These are phyloP conservation scores for Cetonia aurata DNA, from an alignment of 2,888 invertebrate species.

Conservation along the genomic window DNA sequence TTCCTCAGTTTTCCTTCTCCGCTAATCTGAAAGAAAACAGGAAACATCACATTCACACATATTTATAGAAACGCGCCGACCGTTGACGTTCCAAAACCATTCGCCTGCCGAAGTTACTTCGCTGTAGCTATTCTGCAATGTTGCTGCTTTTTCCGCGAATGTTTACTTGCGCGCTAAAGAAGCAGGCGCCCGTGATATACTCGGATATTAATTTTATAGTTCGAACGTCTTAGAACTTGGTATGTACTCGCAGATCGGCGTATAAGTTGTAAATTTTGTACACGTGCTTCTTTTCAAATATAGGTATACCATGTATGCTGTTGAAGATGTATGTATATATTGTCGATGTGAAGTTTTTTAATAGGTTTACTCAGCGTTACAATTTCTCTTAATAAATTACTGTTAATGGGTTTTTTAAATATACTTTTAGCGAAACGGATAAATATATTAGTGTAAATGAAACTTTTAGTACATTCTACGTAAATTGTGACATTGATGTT, in stretches of 20 bases:
- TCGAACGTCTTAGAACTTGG: slow-evolving; percentile 15
- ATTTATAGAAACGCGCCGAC: slow-evolving; percentile 36
- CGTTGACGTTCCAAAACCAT: slow-evolving; percentile 30
- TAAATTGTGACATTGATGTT: slow-evolving; percentile 1
- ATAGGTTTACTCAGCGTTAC: slow-evolving; percentile 14
- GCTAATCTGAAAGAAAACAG: slow-evolving; percentile 39
- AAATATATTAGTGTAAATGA: slow-evolving; percentile 13
- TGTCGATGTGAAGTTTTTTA: slow-evolving; percentile 1
- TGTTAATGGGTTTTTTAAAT: slow-evolving; percentile 15
- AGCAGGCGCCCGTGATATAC: background rate
- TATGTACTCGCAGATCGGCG: slow-evolving; percentile 21
- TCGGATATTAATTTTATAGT: slow-evolving; percentile 28
- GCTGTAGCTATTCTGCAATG: slow-evolving; percentile 10
- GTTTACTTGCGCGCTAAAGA: slow-evolving; percentile 3
- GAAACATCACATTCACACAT: slow-evolving; percentile 39
- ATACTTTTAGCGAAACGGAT: background rate
- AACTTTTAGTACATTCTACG: slow-evolving; percentile 2
- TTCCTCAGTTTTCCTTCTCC: slow-evolving; percentile 37
- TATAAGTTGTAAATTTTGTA: slow-evolving; percentile 13
- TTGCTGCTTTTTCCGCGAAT: slow-evolving; percentile 6
- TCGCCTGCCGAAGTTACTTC: background rate
- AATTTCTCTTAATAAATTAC: slow-evolving; percentile 28
- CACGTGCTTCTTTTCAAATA: background rate
- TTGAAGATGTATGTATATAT: slow-evolving; percentile 4
- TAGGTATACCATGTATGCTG: background rate